These are phyloP conservation scores for Zhengitettix transpicula DNA, from an alignment of 2,888 invertebrate species.

Conservation along the genomic window DNA sequence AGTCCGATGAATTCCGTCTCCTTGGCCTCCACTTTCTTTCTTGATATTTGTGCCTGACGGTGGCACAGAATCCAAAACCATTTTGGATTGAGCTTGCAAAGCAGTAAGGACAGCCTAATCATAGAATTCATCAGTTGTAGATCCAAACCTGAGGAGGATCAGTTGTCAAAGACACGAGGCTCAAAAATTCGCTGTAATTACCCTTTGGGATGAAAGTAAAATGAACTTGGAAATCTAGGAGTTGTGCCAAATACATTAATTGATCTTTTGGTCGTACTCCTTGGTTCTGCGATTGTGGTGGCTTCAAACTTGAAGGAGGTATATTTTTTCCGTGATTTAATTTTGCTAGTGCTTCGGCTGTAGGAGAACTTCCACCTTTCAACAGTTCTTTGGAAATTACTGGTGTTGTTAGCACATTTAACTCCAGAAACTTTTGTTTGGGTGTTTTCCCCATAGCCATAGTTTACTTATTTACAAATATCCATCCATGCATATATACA, in stretches of 20 bases:
- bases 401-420: constrained; percentile 26
- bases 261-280: constrained; percentile 65
- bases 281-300: constrained; percentile 17
- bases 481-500: no score
- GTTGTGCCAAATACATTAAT: constrained; percentile 68
- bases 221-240: constrained; percentile 73
- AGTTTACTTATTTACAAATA: no score
- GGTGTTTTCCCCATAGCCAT: no score
- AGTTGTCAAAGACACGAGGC: constrained; percentile 77
- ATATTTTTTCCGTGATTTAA: constrained; percentile 9
- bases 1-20: constrained; percentile 6
- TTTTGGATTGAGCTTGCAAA: constrained; percentile 62
- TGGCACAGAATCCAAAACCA: constrained; percentile 59
- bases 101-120: constrained; percentile 73
- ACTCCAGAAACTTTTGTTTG: no score
- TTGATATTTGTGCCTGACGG: constrained; percentile 19
- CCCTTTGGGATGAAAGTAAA: constrained; percentile 77
- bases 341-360: constrained; percentile 26
- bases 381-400: constrained; percentile 31
- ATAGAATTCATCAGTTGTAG: constrained; percentile 71
- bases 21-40: constrained; percentile 5
- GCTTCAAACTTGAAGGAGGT: not conserved
- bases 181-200: constrained; percentile 81
- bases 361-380: constrained; percentile 28
- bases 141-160: constrained; percentile 89